Percentiles rank a stretch among this genome's conserved stretches.
Evolutionary conservation across 2,113 vertebrate species (phyloP).

Genomic region (Tympanuchus pallidicinctus): DNA sequence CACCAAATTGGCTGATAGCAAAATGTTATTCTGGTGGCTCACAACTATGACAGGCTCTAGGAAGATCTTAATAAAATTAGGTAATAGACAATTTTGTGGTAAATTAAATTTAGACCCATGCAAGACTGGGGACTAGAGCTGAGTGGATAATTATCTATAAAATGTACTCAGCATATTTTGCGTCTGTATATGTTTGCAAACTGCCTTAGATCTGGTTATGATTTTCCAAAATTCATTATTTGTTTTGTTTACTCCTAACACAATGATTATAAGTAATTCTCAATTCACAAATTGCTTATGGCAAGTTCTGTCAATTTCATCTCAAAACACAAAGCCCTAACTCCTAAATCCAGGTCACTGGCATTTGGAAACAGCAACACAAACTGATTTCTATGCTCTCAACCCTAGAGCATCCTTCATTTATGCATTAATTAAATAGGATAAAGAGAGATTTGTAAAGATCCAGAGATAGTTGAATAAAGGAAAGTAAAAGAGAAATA

Average conservation of each 20-base stretch:
- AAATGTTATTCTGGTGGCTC: not conserved
- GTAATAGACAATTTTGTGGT: not conserved
- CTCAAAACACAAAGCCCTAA: not conserved
- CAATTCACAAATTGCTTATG: not conserved
- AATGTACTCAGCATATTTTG: not conserved
- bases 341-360: not conserved
- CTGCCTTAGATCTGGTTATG: not conserved
- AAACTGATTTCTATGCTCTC: not conserved
- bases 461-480: not conserved
- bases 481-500: not conserved
- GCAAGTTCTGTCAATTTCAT: not conserved
- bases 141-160: not conserved
- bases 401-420: not conserved
- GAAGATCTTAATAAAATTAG: slow-evolving; percentile 10
- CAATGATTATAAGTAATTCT: not conserved
- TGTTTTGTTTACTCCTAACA: not conserved
- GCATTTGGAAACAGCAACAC: not conserved
- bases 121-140: not conserved
- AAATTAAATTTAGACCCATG: not conserved
- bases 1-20: not conserved
- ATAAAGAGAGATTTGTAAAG: not conserved
- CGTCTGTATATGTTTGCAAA: not conserved
- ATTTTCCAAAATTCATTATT: not conserved
- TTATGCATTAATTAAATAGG: not conserved
- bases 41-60: not conserved